Conservation (phyloP, 2,888 invertebrate genomes). For the Gryllus longicercus region DNA sequence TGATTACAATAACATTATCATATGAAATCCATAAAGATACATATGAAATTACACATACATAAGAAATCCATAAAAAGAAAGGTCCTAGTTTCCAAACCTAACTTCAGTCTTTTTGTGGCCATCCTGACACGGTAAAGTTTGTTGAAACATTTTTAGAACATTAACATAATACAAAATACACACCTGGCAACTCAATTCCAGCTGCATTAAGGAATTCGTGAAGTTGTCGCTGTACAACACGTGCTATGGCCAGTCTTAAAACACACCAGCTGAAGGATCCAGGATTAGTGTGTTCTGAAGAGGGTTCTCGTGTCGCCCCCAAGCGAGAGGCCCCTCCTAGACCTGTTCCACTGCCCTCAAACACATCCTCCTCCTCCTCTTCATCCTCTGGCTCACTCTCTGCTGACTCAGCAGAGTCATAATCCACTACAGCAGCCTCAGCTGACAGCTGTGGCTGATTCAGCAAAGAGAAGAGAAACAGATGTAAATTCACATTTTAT, state of each 20-base stretch:
- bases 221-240: constrained; percentile 77
- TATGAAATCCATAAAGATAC: no score
- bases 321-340: constrained; percentile 25
- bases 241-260: constrained; percentile 82
- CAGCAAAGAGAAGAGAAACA: constrained; percentile 29
- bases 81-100: no score
- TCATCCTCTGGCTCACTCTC: constrained; percentile 74
- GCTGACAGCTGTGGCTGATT: constrained; percentile 57
- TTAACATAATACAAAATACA: constrained; percentile 20
- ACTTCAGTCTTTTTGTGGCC: no score
- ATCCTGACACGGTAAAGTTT: no score
- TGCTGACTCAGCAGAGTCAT: constrained; percentile 81
- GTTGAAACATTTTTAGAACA: background rate
- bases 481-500: no score
- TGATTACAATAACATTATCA: no score
- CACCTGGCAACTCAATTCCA: constrained; percentile 86
- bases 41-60: no score
- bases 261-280: constrained; percentile 95
- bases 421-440: constrained; percentile 70
- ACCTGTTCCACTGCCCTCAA: constrained; percentile 52
- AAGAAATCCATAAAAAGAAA: no score
- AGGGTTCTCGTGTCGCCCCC: constrained; percentile 50
- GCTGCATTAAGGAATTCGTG: constrained; percentile 83
- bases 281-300: constrained; percentile 87
- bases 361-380: constrained; percentile 77